Conservation (phyloP, 1,140 invertebrate genomes). For the Drosophila mojavensis region DNA sequence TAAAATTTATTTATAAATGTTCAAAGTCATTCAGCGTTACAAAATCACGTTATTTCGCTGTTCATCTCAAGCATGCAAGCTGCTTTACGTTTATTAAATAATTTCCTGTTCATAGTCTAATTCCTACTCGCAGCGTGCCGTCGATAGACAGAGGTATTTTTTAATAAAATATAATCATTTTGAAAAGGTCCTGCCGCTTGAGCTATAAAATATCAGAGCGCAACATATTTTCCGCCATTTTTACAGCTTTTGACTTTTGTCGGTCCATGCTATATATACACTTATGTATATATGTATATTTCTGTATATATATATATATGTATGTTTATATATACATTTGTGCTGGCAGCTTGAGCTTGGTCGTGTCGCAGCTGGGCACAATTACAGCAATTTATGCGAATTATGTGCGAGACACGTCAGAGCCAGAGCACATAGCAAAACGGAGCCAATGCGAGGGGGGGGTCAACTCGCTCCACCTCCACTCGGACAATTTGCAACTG, state of each 20-base stretch:
- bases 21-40: no score
- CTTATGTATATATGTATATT: conserved; percentile 1
- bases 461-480: not conserved
- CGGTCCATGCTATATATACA: not conserved
- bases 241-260: conserved; percentile 18
- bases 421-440: conserved; percentile 6
- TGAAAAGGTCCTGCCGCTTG: conserved; percentile 13
- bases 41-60: no score
- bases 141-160: conserved; percentile 16
- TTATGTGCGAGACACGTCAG: conserved; percentile 47
- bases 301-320: not conserved
- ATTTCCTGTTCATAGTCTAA: not conserved
- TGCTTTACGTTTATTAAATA: not conserved
- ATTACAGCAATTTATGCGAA: conserved; percentile 68
- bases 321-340: not conserved
- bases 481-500: conserved; percentile 21
- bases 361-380: conserved; percentile 50
- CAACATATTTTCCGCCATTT: conserved; percentile 18
- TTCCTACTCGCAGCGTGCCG: not conserved
- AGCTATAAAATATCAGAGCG: conserved; percentile 13
- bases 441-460: not conserved
- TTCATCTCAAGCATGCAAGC: no score
- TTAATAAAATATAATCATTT: conserved; percentile 29
- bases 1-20: no score
- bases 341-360: conserved; percentile 10